A percentile compares a stretch with the other conserved stretches of the same genome.
phyloP scores from a whole-genome alignment of 2,113 vertebrate genomes.

The Prionailurus viverrinus region DNA sequence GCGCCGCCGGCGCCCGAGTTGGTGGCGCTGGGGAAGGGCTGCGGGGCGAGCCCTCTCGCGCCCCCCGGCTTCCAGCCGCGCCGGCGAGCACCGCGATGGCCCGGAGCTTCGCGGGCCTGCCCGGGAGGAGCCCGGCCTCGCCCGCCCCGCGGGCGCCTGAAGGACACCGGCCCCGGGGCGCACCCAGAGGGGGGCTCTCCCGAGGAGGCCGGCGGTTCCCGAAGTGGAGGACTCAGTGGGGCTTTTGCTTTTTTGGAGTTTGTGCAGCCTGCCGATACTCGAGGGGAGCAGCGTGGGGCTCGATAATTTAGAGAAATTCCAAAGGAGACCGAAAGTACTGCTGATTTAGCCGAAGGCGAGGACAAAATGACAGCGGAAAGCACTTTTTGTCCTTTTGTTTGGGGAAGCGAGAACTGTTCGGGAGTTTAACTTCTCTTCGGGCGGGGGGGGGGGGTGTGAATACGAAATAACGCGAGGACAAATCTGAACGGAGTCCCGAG shows the following conservation, averaged over 20 bases:
- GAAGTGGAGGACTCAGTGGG: background rate
- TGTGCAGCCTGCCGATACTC: background rate
- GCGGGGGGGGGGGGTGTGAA: background rate
- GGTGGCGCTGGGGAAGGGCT: background rate
- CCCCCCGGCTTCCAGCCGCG: background rate
- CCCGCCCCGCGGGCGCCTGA: slow-evolving; percentile 39
- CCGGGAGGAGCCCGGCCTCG: background rate
- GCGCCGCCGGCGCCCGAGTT: background rate
- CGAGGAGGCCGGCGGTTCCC: background rate
- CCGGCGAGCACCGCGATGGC: background rate
- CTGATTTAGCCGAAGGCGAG: background rate
- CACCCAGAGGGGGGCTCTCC: background rate
- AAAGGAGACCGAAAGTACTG: background rate
- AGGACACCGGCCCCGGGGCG: slow-evolving; percentile 30
- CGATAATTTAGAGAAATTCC: background rate
- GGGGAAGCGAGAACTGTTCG: slow-evolving; percentile 56
- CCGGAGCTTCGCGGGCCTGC: background rate
- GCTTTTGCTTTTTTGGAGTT: background rate
- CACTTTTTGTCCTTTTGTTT: slow-evolving; percentile 59
- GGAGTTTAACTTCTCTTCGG: slow-evolving; percentile 65
- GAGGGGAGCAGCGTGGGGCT: background rate
- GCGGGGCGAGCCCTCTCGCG: background rate
- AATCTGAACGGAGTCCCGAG: background rate
- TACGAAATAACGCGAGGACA: slow-evolving; percentile 54
- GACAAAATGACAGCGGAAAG: background rate